Evolutionary conservation across 2,113 vertebrate species (phyloP).

Genomic region (Dicerorhinus sumatrensis): DNA sequence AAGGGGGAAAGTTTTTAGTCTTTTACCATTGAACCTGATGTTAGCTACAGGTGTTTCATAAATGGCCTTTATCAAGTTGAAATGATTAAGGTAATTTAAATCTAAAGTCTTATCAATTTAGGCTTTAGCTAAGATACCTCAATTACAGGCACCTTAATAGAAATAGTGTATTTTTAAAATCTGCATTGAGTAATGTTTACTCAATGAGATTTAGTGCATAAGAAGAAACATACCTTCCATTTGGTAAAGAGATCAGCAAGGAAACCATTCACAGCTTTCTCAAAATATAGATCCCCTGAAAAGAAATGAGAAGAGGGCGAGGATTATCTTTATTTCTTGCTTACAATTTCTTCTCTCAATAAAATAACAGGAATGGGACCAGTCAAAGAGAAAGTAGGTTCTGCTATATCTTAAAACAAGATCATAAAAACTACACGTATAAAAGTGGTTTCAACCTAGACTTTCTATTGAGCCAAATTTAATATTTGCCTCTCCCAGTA

Average conservation of each 20-base stretch:
- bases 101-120: not conserved
- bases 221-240: slow-evolving; percentile 93
- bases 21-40: not conserved
- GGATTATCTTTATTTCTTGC: not conserved
- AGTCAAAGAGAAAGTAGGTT: not conserved
- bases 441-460: not conserved
- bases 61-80: not conserved
- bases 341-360: not conserved
- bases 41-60: not conserved
- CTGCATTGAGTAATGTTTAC: not conserved
- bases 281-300: slow-evolving; percentile 97
- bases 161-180: slow-evolving; percentile 19
- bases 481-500: not conserved
- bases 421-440: slow-evolving; percentile 1
- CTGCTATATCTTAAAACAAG: not conserved
- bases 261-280: slow-evolving; percentile 98
- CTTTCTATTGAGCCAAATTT: not conserved
- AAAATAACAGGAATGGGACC: not conserved
- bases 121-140: not conserved
- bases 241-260: slow-evolving; percentile 98
- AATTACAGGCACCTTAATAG: not conserved
- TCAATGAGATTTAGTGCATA: not conserved
- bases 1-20: not conserved
- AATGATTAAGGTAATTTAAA: not conserved
- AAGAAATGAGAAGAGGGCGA: slow-evolving; percentile 61